Conservation (phyloP, 2,113 vertebrate species). For the Rhinopithecus roxellana region DNA sequence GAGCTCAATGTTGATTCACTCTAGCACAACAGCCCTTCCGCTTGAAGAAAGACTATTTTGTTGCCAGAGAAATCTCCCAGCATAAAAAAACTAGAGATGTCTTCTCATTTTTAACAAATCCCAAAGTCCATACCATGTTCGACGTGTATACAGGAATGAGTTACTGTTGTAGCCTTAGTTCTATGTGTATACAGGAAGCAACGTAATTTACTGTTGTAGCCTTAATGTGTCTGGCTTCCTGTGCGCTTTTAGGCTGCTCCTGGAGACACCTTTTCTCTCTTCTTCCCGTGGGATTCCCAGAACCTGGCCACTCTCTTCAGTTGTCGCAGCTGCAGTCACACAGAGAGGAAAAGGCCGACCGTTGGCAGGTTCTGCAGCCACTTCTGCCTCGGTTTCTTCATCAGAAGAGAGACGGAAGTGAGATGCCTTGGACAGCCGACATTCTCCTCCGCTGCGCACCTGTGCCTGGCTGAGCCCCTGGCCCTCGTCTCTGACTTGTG, state of each 20-base stretch:
- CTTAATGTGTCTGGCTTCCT: no score
- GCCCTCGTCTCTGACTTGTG: no score
- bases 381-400: background rate
- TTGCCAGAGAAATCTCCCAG: background rate
- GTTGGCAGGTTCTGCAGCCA: accelerated
- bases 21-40: background rate
- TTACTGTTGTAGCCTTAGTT: no score
- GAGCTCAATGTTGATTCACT: background rate
- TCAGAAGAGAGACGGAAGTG: background rate
- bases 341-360: accelerated
- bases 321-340: no score
- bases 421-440: no score
- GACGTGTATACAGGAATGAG: accelerated
- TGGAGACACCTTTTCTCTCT: background rate
- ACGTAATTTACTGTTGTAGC: no score
- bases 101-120: background rate
- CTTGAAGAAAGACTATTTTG: background rate
- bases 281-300: background rate
- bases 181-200: no score
- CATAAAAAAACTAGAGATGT: accelerated
- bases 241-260: accelerated
- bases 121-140: background rate
- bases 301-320: no score
- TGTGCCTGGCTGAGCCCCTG: no score
- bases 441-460: background rate